Conservation (phyloP, 1,140 invertebrate species). For the Glomeris maerens region DNA sequence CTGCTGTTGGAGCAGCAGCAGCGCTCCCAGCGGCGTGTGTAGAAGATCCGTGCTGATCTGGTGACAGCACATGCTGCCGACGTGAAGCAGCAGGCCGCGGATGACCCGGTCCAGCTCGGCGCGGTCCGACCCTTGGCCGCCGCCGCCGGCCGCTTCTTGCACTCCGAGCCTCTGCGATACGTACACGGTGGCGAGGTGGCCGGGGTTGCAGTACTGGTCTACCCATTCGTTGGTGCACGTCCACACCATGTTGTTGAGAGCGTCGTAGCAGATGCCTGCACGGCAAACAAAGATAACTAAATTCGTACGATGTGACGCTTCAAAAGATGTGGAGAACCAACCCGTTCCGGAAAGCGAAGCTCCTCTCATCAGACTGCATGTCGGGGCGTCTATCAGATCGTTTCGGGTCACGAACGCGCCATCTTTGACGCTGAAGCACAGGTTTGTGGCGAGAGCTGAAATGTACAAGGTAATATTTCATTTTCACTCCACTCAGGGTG, state of each 20-base stretch:
- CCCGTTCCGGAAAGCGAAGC: slow-evolving; percentile 23
- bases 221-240: slow-evolving; percentile 27
- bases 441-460: slow-evolving; percentile 27
- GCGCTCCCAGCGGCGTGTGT: slow-evolving; percentile 19
- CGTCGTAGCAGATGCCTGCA: slow-evolving; percentile 31
- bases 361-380: slow-evolving; percentile 26
- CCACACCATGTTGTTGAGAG: slow-evolving; percentile 30
- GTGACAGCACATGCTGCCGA: slow-evolving; percentile 28
- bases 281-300: too few species aligned
- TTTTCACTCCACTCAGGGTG: neutral
- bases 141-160: neutral
- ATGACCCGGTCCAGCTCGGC: slow-evolving; percentile 19
- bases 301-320: too few species aligned
- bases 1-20: slow-evolving; percentile 22
- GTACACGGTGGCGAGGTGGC: slow-evolving; percentile 27
- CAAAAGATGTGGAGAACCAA: too few species aligned
- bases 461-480: slow-evolving; percentile 8
- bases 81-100: slow-evolving; percentile 24
- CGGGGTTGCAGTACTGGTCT: slow-evolving; percentile 31
- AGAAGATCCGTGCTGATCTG: slow-evolving; percentile 24
- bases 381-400: slow-evolving; percentile 27
- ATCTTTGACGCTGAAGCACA: slow-evolving; percentile 26
- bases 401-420: slow-evolving; percentile 24
- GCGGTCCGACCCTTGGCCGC: slow-evolving; percentile 2
- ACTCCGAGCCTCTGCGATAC: slow-evolving; percentile 22